Conservation (phyloP, 2,888 invertebrate genomes). For the Drosophila barbarae region DNA sequence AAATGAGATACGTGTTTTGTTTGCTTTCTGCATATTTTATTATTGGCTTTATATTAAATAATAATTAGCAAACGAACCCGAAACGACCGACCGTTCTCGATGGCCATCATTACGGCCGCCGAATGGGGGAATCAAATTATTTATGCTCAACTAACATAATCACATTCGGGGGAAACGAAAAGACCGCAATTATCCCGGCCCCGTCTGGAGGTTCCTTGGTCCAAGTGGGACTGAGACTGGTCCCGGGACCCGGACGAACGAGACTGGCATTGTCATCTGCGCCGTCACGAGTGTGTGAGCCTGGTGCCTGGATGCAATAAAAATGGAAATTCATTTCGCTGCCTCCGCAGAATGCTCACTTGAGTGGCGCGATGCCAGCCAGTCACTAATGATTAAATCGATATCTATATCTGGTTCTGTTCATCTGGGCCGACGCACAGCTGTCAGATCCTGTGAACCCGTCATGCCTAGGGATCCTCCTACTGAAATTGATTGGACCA, state of each 20-base stretch:
- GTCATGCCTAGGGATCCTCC: slow-evolving; percentile 24
- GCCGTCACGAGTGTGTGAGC: slow-evolving; percentile 28
- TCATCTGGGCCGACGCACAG: slow-evolving; percentile 38
- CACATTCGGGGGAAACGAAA: slow-evolving; percentile 20
- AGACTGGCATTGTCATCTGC: slow-evolving; percentile 38
- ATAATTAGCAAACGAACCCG: slow-evolving; percentile 20
- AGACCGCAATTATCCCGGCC: slow-evolving; percentile 29
- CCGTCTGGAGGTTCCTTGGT: slow-evolving; percentile 30
- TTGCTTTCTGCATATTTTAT: slow-evolving; percentile 12
- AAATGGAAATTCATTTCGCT: slow-evolving; percentile 66
- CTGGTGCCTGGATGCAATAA: slow-evolving; percentile 53
- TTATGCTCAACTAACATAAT: slow-evolving; percentile 53
- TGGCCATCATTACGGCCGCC: slow-evolving; percentile 20
- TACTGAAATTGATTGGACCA: slow-evolving; percentile 12
- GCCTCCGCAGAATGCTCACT: slow-evolving; percentile 41
- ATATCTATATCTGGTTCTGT: slow-evolving; percentile 54
- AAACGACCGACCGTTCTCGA: slow-evolving; percentile 11
- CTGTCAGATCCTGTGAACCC: slow-evolving; percentile 23
- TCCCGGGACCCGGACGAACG: slow-evolving; percentile 7
- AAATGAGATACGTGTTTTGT: slow-evolving; percentile 10
- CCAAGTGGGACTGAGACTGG: slow-evolving; percentile 11
- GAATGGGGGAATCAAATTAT: slow-evolving; percentile 38
- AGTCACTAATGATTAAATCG: slow-evolving; percentile 71
- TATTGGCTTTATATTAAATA: slow-evolving; percentile 26
- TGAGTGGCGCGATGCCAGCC: slow-evolving; percentile 23